Conservation (phyloP, 2,888 invertebrate species). For the Mythimna vitellina region DNA sequence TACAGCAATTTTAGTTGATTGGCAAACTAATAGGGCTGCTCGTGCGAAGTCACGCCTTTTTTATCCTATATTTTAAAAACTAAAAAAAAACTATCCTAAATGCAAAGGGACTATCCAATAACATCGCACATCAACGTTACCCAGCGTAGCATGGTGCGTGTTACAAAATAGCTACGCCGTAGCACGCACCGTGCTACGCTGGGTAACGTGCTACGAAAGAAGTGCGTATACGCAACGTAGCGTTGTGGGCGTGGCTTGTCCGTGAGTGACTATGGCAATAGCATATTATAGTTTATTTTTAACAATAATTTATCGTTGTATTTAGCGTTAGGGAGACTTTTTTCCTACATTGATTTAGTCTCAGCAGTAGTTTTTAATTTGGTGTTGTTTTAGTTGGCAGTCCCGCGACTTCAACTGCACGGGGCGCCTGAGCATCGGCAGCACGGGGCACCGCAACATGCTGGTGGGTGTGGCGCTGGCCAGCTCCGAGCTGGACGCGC, state of each 20-base stretch:
- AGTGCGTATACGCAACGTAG: not conserved
- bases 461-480: constrained; percentile 96
- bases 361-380: not conserved
- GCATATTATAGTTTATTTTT: no score
- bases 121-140: not conserved
- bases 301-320: no score
- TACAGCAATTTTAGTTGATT: no score
- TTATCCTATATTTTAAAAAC: no score
- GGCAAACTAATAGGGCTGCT: no score
- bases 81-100: no score
- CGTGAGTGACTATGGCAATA: not conserved
- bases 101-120: no score
- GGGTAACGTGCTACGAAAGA: not conserved
- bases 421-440: constrained; percentile 97
- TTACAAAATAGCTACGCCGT: no score
- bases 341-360: not conserved
- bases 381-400: constrained; percentile 93
- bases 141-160: not conserved
- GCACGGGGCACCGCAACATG: constrained; percentile 98
- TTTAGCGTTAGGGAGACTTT: no score
- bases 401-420: constrained; percentile 97
- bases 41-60: no score
- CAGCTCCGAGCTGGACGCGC: constrained; percentile 97
- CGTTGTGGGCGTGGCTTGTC: not conserved
- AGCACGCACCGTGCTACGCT: no score